A percentile compares a stretch with the other conserved stretches of the same genome.
These are phyloP conservation scores for Hipposideros armiger DNA, from an alignment of 2,113 vertebrate genomes.

Conservation along the genomic window DNA sequence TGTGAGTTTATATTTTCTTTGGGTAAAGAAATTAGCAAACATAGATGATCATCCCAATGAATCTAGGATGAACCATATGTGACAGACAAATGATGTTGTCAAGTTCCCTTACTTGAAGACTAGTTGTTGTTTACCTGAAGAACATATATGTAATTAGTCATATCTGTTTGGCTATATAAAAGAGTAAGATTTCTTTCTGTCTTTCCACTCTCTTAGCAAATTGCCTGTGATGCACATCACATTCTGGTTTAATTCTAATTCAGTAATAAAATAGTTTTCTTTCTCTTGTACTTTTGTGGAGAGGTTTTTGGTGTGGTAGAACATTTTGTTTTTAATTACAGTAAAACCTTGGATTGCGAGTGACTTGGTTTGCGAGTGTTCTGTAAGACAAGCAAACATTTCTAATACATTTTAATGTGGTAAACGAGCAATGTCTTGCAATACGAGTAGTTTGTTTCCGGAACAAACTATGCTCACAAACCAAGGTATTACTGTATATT, in stretches of 20 bases:
- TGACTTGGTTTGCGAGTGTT: too few relatives aligned
- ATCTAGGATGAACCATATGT: background rate
- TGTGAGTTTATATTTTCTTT: background rate
- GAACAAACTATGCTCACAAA: too few relatives aligned
- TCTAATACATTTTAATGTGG: too few relatives aligned
- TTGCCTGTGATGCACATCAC: background rate
- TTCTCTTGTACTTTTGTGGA: background rate
- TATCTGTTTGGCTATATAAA: background rate
- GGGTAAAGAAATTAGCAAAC: background rate
- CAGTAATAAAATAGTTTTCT: background rate
- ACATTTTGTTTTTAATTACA: background rate
- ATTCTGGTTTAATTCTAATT: constrained; percentile 5
- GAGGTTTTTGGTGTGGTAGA: background rate
- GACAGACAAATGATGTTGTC: background rate
- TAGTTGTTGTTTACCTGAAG: background rate
- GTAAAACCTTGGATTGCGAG: too few relatives aligned
- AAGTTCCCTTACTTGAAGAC: background rate
- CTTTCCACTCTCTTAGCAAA: background rate
- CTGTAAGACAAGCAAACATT: too few relatives aligned
- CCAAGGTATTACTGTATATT: background rate
- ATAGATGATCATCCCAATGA: background rate
- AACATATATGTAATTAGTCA: background rate
- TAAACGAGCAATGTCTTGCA: too few relatives aligned
- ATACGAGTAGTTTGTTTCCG: too few relatives aligned
- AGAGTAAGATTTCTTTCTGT: background rate